Base-by-base conservation (phyloP, 2,113 vertebrate genomes). In the Aptenodytes patagonicus region DNA sequence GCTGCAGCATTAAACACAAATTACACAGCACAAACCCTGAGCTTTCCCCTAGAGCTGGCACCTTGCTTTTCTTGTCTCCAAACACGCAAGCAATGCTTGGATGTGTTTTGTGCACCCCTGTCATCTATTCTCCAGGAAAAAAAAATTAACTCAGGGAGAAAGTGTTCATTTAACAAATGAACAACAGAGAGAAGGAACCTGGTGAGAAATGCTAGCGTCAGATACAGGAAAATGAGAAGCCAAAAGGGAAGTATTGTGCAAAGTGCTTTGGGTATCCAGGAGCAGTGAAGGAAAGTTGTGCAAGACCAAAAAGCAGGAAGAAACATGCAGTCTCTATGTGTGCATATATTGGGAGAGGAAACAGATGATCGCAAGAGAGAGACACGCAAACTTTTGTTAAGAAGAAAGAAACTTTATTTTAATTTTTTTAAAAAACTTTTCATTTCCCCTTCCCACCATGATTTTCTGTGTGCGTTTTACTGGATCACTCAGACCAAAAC, bases 1-100 rank as follows among this genome's bases (percentile, higher is more conserved):
- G 86, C 75, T 89, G 65, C 47, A 79, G 86, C 62, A 87, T 90
- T 93, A 90, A 95, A 94, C 78, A 93, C 77, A 96, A 96, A 96
- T 95, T 94, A 94, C 71, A 73, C 89, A 97, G 95, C 92, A 93
- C 31, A 96, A 84, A 71, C 68, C 62, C 76, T 72, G 64, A 95
- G 83, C 69, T 92, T 96, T 95, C 75, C 85, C 83, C 84, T 55
- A 86, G 83, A 96, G 75, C 87, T 97, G 91, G 95, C 93, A 97
- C 83, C 93, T 97, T 88, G 76, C 90, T 97, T 97, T 97, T 95
- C 96, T 96, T 97, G 83, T 94, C 79, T 97, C 84, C 32, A 57
- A 94, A 97, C 83, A 92, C 44, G 89, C 95, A 97, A 96, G 93
- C 94, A 96, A 82, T 3, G 21, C 64, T 47, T 83, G 79, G 72